Percentiles rank a stretch among this genome's conserved stretches.
Conservation (phyloP, 2,113 vertebrate genomes). For the Lamprologus ornatipinnis region DNA sequence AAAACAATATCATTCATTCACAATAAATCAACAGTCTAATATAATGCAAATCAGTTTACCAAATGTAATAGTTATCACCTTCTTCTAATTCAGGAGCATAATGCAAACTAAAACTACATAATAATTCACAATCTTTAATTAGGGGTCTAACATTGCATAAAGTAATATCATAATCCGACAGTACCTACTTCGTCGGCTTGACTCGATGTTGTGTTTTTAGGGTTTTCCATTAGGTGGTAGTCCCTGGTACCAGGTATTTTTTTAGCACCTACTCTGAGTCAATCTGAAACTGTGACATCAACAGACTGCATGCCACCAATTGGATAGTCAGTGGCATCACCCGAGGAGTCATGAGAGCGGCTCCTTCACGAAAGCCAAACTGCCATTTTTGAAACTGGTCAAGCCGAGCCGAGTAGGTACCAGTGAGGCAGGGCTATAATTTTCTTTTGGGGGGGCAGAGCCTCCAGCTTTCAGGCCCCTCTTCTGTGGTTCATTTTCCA, state of each 20-base stretch:
- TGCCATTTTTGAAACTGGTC: background rate
- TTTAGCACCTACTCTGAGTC: background rate
- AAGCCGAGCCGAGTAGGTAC: rapidly evolving
- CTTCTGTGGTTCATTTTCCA: background rate
- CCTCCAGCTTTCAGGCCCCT: background rate
- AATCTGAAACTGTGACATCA: background rate
- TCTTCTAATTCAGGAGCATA: too few species aligned
- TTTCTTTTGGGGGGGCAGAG: too few species aligned
- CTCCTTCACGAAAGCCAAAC: background rate
- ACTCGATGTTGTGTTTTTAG: background rate
- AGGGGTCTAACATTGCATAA: too few species aligned
- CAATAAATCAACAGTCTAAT: too few species aligned
- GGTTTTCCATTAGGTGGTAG: background rate
- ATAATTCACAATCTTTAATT: too few species aligned
- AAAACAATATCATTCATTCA: too few species aligned
- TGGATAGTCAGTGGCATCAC: background rate
- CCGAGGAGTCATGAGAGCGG: background rate
- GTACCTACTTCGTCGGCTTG: background rate
- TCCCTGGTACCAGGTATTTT: background rate
- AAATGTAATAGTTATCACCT: too few species aligned
- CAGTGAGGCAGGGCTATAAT: background rate
- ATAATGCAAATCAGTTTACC: too few species aligned
- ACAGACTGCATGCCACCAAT: background rate
- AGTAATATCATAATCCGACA: too few species aligned
- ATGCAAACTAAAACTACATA: too few species aligned